Base-by-base conservation (phyloP, 2,113 vertebrate genomes). In the Oryzias javanicus region DNA sequence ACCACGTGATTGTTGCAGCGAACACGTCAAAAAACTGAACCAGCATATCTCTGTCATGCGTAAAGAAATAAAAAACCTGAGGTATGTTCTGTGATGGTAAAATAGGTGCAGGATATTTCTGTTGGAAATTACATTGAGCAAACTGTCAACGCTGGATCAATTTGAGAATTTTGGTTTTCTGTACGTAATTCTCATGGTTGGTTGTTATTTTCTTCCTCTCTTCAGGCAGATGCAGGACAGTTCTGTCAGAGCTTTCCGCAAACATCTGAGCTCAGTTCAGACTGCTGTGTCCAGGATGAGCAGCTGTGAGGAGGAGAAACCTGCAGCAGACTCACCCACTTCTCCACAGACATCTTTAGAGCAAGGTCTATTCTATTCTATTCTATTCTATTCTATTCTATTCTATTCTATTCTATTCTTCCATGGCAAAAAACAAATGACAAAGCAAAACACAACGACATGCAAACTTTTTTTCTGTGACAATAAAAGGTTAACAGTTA, bases 21-120 rank as follows among this genome's bases (percentile, higher is more conserved):
- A 88, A 4, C 47, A 72, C 17, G 16, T 83, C 0, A 19, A 64
- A 1, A 79, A 70, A 60, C 74, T 92, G 2, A 82, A 74, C n/a
- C 80, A 89, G 65, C 92, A 93, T 24, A 81, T 92, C 50, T 88
- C 88, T 60, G 86, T 92, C 6, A 91, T 92, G 92, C 81, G 92
- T 42, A 91, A 78, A 57, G 92, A 93, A 69, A 81, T 92, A 10
- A 91, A 87, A 78, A 93, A 93, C 64, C 72, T 93, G 24, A 90
- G 92, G 92, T 93, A 81, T n/a, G 56, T 47, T 61, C 2, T 16
- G n/a, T n/a, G n/a, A n/a, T n/a, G n/a, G n/a, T n/a, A n/a, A n/a
- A n/a, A n/a, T n/a, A n/a, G n/a, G n/a, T n/a, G 5, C 35, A 12
- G 35, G 10, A 10, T 35, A 10, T 35, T 35, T 35, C 10, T 10